These are phyloP conservation scores for Pararge aegeria DNA, from an alignment of 1,140 invertebrate genomes.

Conservation along the genomic window DNA sequence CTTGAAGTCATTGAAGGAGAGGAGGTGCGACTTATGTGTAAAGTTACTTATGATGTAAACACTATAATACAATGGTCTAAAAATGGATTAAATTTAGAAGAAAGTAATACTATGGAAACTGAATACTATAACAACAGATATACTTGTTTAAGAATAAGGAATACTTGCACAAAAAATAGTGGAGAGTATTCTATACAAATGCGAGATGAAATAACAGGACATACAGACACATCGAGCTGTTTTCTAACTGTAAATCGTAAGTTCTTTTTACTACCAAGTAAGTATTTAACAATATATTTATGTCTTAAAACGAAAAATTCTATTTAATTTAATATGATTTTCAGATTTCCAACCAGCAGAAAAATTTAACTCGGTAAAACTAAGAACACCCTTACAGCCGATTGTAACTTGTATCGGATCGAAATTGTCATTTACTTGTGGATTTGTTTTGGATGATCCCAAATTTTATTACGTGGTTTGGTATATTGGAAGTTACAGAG, in stretches of 20 bases:
- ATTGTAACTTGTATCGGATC: slow-evolving; percentile 32
- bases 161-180: slow-evolving; percentile 17
- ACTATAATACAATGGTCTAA: slow-evolving; percentile 30
- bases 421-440: slow-evolving; percentile 24
- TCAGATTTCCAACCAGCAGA: slow-evolving; percentile 18
- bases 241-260: slow-evolving; percentile 34
- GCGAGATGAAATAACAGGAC: slow-evolving; percentile 25
- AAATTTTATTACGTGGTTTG: slow-evolving; percentile 35
- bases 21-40: slow-evolving; percentile 31
- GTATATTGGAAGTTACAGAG: slow-evolving; percentile 38
- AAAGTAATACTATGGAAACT: slow-evolving; percentile 15
- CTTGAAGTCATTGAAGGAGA: slow-evolving; percentile 31
- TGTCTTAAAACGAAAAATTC: no score
- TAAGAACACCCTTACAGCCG: slow-evolving; percentile 24
- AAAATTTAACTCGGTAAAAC: slow-evolving; percentile 7
- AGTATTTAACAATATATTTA: no score
- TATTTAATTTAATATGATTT: no score
- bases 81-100: slow-evolving; percentile 17
- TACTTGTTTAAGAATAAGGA: slow-evolving; percentile 30
- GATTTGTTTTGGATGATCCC: slow-evolving; percentile 29
- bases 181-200: slow-evolving; percentile 29
- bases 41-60: slow-evolving; percentile 28
- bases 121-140: slow-evolving; percentile 34
- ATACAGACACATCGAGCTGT: slow-evolving; percentile 22
- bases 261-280: no score